These are phyloP conservation scores for Hippocampus zosterae DNA, from an alignment of 2,113 vertebrate species.

Conservation along the genomic window DNA sequence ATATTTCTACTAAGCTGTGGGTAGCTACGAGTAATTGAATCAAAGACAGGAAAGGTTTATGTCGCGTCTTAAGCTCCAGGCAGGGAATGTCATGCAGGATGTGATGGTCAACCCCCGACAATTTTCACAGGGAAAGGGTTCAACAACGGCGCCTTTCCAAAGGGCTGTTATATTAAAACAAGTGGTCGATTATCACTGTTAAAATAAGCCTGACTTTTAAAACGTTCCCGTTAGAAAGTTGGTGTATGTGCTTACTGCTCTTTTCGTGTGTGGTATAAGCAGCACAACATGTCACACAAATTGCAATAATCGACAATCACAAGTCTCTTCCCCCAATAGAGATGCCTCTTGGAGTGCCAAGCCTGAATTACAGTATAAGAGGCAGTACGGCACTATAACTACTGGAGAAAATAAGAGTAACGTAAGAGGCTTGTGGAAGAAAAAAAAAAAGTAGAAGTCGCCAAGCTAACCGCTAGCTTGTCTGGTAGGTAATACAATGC, in stretches of 20 bases:
- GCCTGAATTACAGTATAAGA: too few species aligned
- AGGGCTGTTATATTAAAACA: not conserved
- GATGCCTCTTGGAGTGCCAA: too few species aligned
- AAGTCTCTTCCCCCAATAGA: too few species aligned
- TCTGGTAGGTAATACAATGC: too few species aligned
- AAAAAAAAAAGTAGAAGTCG: too few species aligned
- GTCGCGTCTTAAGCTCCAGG: not conserved
- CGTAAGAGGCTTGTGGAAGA: too few species aligned
- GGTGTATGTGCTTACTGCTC: not conserved
- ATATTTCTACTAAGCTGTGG: not conserved
- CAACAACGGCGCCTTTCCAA: not conserved
- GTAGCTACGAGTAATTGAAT: not conserved
- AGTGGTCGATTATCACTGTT: not conserved
- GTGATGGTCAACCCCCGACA: not conserved
- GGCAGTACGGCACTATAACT: too few species aligned
- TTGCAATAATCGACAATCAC: too few species aligned
- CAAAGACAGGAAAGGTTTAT: not conserved
- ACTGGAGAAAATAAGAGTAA: too few species aligned
- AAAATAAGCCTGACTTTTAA: not conserved
- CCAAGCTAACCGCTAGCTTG: too few species aligned
- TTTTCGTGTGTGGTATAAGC: not conserved
- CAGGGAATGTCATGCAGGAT: not conserved
- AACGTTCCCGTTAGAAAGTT: not conserved
- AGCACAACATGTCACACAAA: too few species aligned
- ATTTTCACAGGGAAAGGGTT: not conserved